Percentiles rank a stretch among this genome's conserved stretches.
phyloP scores from a whole-genome alignment of 2,113 vertebrate genomes.

The Ranitomeya imitator region DNA sequence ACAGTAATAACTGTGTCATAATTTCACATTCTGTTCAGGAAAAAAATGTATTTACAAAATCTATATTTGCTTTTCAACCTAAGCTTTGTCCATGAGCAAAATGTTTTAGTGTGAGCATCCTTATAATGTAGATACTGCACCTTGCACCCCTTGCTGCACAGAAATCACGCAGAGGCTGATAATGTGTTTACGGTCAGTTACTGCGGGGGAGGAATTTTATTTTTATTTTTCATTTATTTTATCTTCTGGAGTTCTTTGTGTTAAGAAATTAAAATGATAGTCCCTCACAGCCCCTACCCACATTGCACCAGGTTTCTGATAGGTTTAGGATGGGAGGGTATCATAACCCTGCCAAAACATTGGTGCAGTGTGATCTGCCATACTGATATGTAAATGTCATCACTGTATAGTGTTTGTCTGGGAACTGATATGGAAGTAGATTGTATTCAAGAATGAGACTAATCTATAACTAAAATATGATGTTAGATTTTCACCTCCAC shows the following conservation, averaged over 20 bases:
- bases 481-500: too few relatives aligned
- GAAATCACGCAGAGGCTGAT: constrained; percentile 43
- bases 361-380: background rate
- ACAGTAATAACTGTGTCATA: background rate
- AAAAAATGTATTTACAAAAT: background rate
- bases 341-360: background rate
- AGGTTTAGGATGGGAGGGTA: too few relatives aligned
- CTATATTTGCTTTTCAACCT: background rate
- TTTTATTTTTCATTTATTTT: constrained; percentile 26
- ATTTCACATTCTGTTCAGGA: background rate
- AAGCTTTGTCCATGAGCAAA: background rate
- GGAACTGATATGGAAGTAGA: too few relatives aligned
- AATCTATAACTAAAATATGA: too few relatives aligned
- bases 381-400: background rate
- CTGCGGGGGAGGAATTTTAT: constrained; percentile 23
- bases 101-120: background rate
- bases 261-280: background rate
- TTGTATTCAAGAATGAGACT: too few relatives aligned
- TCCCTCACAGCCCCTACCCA: background rate
- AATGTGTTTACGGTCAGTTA: constrained; percentile 19
- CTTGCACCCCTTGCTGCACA: background rate
- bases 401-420: background rate
- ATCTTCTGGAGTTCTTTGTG: constrained; percentile 36
- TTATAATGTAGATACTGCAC: background rate
- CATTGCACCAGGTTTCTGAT: too few relatives aligned